Conservation (phyloP, 1,140 invertebrate genomes). For the Drosophila pandora region DNA sequence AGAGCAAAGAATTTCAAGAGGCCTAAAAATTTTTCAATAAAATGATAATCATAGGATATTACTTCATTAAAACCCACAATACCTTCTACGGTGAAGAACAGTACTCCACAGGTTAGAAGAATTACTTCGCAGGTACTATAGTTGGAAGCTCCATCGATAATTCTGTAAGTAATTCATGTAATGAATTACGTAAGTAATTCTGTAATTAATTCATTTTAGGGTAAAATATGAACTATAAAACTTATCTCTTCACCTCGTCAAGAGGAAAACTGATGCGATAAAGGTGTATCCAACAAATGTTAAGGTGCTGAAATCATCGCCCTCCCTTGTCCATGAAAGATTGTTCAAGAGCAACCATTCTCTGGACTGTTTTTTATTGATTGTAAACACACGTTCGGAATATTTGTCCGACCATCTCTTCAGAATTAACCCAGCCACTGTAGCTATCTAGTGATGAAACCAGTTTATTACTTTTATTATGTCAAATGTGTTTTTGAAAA, state of each 20-base stretch:
- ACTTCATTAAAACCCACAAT: not conserved
- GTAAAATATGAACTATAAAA: not conserved
- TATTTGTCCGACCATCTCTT: conserved; percentile 65
- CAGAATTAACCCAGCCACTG: conserved; percentile 41
- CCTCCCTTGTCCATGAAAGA: conserved; percentile 55
- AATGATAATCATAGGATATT: not conserved
- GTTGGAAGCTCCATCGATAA: conserved; percentile 42
- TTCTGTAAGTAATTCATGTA: conserved; percentile 29
- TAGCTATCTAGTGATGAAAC: conserved; percentile 36
- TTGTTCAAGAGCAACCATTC: conserved; percentile 64
- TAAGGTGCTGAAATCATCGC: conserved; percentile 54
- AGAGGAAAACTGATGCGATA: conserved; percentile 44
- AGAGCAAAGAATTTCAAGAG: conserved; percentile 52
- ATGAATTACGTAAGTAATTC: too few relatives aligned
- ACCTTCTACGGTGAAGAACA: conserved; percentile 64
- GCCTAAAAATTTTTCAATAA: conserved; percentile 18
- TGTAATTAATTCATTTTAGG: conserved; percentile 7
- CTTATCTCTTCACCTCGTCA: conserved; percentile 44
- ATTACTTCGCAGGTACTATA: conserved; percentile 50
- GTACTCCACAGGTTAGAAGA: conserved; percentile 43
- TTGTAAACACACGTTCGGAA: conserved; percentile 52
- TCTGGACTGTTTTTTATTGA: conserved; percentile 43
- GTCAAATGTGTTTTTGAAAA: conserved; percentile 4
- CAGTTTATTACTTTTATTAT: conserved; percentile 1
- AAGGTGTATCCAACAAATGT: conserved; percentile 62